Percentiles rank a stretch among this genome's conserved stretches.
These are phyloP conservation scores for Notodonta ziczac DNA, from an alignment of 2,888 invertebrate species.

Conservation along the genomic window DNA sequence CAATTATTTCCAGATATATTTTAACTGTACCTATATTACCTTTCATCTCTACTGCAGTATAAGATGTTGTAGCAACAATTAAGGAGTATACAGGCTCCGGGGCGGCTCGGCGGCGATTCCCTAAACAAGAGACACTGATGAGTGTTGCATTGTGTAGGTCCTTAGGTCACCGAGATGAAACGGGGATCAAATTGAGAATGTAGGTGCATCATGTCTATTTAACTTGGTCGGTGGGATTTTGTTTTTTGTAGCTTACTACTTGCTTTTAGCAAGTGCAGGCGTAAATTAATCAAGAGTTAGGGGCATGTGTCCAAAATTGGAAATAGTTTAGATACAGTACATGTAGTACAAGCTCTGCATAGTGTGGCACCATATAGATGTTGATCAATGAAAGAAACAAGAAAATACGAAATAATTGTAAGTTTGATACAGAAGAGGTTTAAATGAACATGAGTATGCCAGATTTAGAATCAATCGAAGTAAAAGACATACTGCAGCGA, in stretches of 20 bases:
- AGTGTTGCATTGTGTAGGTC: slow-evolving; percentile 63
- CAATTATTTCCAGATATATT: background rate
- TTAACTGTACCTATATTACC: background rate
- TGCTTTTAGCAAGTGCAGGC: too few species aligned
- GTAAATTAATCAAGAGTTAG: too few species aligned
- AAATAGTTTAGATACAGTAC: too few species aligned
- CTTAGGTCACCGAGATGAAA: slow-evolving; percentile 40
- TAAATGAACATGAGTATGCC: too few species aligned
- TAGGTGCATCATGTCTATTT: slow-evolving; percentile 18
- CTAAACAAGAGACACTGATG: slow-evolving; percentile 79
- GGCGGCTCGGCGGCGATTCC: slow-evolving; percentile 50
- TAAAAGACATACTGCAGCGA: too few species aligned
- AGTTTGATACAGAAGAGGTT: too few species aligned
- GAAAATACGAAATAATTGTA: too few species aligned
- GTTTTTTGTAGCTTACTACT: background rate
- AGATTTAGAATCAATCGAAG: too few species aligned
- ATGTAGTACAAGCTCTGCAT: too few species aligned
- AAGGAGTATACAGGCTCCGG: slow-evolving; percentile 55
- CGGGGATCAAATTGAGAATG: slow-evolving; percentile 31
- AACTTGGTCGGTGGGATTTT: background rate
- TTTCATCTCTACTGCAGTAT: slow-evolving; percentile 10
- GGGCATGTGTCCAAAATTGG: too few species aligned
- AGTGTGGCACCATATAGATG: too few species aligned
- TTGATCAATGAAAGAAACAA: too few species aligned
- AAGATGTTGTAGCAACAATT: slow-evolving; percentile 55